Evolutionary conservation across 2,113 vertebrate species (phyloP), one percentile per base, ranked within the genome.

Genomic region (Spermophilus dauricus): DNA sequence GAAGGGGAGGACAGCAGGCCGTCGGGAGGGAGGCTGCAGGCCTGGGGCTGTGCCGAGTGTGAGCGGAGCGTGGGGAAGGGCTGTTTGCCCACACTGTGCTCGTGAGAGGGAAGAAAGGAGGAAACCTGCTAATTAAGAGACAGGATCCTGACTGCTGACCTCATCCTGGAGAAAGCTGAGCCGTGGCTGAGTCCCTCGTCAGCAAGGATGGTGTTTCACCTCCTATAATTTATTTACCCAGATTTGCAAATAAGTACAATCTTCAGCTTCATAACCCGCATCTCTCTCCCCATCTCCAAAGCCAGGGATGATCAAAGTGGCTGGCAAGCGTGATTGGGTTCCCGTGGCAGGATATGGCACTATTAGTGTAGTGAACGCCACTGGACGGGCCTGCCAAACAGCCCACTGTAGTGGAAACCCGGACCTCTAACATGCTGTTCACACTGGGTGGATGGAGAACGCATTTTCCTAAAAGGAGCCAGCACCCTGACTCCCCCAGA

Each of bases 361-460:
- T 45, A 5, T 56, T 75, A 34, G 30, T 4, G 65, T 16, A 45
- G 34, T 45, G 86, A 51, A 75, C 1, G 8, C 16, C 4, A 2
- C 2, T 22, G 0, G 10, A 45, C 14, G 24, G 30, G 37, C 39
- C 0, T 17, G 42, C 34, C 63, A 32, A 8, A 8, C 0, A 20
- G 65, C 5, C 72, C 63, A 18, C 0, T 53, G 63, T 34, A 7
- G n/a, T 53, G 9, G 53, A 58, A 11, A 56, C 76, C 9, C 8
- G 39, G 70, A 26, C 16, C 69, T 78, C 56, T 39, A 0, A 26
- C 45, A 9, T 39, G 63, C 39, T 10, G 13, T 7, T 78, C 63
- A 81, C 16, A 56, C n/a, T 20, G 2, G 5, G 70, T 63, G 61
- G 37, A 12, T 6, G 8, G 58, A 16, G 42, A 51, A 8, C 2